Evolutionary conservation across 2,888 invertebrate species (phyloP).

Genomic region (Cataglyphis cursor): DNA sequence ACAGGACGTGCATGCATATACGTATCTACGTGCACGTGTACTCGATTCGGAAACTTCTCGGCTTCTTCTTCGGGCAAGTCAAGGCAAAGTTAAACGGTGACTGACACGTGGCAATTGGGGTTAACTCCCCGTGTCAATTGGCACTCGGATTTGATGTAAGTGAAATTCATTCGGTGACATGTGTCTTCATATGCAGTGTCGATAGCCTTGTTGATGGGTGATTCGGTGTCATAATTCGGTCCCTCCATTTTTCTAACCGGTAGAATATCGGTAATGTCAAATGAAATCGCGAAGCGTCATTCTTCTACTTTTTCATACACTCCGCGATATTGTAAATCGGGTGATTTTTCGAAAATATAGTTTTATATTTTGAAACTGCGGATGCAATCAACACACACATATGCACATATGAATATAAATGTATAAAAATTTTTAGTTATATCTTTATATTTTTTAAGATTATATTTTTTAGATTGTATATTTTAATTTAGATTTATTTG

Average conservation of each 20-base stretch:
- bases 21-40: neutral
- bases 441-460: neutral
- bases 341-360: neutral
- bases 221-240: constrained; percentile 22
- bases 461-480: neutral
- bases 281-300: neutral
- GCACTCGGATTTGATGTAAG: constrained; percentile 74
- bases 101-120: constrained; percentile 83
- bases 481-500: neutral
- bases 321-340: neutral
- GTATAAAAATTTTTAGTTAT: neutral
- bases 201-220: neutral
- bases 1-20: neutral
- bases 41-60: neutral
- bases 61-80: constrained; percentile 43
- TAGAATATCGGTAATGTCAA: neutral
- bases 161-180: constrained; percentile 27
- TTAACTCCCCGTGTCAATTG: constrained; percentile 86
- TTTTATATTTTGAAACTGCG: neutral
- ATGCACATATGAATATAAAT: too few species aligned
- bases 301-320: neutral
- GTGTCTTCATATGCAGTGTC: constrained; percentile 10
- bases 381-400: neutral
- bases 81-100: constrained; percentile 80
- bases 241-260: constrained; percentile 22